Evolutionary conservation across 1,140 invertebrate genomes (phyloP).

Genomic region (Drosophila mayri): DNA sequence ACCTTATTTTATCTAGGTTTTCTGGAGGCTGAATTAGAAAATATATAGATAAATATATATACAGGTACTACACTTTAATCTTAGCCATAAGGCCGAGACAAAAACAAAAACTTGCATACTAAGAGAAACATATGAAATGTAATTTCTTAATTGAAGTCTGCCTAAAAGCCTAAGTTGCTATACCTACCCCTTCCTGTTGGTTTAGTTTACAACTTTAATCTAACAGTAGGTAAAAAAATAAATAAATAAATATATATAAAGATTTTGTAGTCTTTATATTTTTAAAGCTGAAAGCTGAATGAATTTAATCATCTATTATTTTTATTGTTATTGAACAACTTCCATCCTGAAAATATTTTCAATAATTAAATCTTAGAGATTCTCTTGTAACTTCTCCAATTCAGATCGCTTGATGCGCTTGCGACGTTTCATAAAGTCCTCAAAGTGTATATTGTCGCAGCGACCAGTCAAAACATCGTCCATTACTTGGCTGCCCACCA

Average conservation of each 20-base stretch:
- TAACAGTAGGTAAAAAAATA: no score
- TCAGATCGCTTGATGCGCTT: background rate
- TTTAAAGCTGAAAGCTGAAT: no score
- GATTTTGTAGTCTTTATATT: no score
- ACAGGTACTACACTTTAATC: no score
- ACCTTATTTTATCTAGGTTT: background rate
- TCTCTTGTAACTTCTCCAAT: background rate
- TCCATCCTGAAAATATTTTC: background rate
- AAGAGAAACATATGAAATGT: no score
- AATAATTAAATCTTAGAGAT: background rate
- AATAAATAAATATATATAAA: background rate
- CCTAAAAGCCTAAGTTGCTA: no score
- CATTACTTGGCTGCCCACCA: background rate
- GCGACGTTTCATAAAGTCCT: background rate
- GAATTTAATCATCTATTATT: no score
- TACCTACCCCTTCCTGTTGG: no score
- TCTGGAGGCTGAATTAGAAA: background rate
- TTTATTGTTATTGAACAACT: background rate
- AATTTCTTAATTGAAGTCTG: no score
- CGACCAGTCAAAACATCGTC: slow-evolving; percentile 2
- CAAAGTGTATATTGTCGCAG: background rate
- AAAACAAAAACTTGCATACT: no score
- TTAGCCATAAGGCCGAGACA: no score
- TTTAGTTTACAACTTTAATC: no score
- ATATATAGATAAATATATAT: background rate